Base-by-base conservation (phyloP, 2,113 vertebrate species). In the Bathybates hornii region DNA sequence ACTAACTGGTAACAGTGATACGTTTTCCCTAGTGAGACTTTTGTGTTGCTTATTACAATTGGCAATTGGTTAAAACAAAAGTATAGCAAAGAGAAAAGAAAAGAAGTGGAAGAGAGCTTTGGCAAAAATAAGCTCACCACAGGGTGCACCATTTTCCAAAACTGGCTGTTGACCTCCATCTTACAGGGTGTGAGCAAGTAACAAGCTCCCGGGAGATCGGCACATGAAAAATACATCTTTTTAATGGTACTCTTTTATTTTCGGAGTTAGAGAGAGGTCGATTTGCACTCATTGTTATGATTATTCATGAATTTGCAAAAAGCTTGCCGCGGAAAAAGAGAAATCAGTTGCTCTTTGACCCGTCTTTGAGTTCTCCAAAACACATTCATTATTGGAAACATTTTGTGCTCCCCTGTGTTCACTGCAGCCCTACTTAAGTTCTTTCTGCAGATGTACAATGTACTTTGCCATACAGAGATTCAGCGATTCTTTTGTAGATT, bases 161-260 rank as follows among this genome's bases (percentile, higher is more conserved):
- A 95, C 91, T 66, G 89, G 82, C 71, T 82, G 82, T 93, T 94
- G 94, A 95, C 94, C 93, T 94, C 87, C 73, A 86, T 90, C 87
- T 86, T 61, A 16, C 17, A 8, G 80, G 89, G 61, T 85, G 84
- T 27, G 29, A 38, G 73, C 32, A 59, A 90, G 91, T 95, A 96
- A 95, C 87, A 80, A 95, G 94, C 91, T 95, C 95, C 92, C 89
- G 2, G 57, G 93, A 94, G 95, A 88, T 27, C 14, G 34, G 56
- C 54, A 73, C 59, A 57, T 82, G 84, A 86, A 90, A 91, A 87
- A 91, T 87, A 66, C 81, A 85, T 84, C 34, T 80, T 52, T 90
- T 88, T 94, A 91, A 87, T 84, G 71, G 36, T 56, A 4, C 36
- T 81, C 80, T 94, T 95, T 91, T 71, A 91, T 94, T 90, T 91